These are phyloP conservation scores for Mesopsocus fuscifrons DNA, from an alignment of 2,888 invertebrate genomes.

Conservation along the genomic window DNA sequence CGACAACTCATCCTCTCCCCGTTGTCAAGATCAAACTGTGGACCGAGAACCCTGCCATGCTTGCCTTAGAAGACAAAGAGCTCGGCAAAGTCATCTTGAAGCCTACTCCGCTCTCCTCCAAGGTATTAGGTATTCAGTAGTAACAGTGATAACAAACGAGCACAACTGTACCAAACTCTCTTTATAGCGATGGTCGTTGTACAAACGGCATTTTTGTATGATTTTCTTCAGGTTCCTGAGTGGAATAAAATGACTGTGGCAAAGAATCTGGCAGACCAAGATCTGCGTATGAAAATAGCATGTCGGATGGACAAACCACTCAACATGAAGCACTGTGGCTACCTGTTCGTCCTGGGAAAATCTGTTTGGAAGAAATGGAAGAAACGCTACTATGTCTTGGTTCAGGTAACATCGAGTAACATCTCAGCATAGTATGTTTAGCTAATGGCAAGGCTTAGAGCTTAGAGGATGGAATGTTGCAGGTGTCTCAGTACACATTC, in stretches of 20 bases:
- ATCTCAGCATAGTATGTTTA: too few species aligned
- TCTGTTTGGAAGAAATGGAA: slow-evolving; percentile 99
- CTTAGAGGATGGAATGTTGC: too few species aligned
- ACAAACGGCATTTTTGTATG: too few species aligned
- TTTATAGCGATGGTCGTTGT: too few species aligned
- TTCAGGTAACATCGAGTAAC: too few species aligned
- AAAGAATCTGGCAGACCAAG: slow-evolving; percentile 89
- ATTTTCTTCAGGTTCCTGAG: slow-evolving; percentile 66
- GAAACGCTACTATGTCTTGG: slow-evolving; percentile 91
- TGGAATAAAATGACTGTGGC: slow-evolving; percentile 97
- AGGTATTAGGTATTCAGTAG: too few species aligned
- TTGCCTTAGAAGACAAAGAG: slow-evolving; percentile 98
- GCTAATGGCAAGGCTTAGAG: too few species aligned
- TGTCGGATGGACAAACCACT: slow-evolving; percentile 97
- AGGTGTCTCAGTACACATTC: slow-evolving; percentile 96
- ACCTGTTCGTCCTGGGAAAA: slow-evolving; percentile 85
- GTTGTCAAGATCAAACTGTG: slow-evolving; percentile 94
- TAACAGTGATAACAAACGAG: too few species aligned
- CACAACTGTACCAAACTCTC: too few species aligned
- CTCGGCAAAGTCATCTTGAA: slow-evolving; percentile 79
- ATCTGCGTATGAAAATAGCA: slow-evolving; percentile 90
- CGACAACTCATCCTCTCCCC: slow-evolving; percentile 91
- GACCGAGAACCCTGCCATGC: slow-evolving; percentile 92
- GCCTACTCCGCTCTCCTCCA: slow-evolving; percentile 72
- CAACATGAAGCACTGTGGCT: slow-evolving; percentile 98